Base-by-base conservation (phyloP, 2,888 invertebrate species). In the Diabrotica balteata region DNA sequence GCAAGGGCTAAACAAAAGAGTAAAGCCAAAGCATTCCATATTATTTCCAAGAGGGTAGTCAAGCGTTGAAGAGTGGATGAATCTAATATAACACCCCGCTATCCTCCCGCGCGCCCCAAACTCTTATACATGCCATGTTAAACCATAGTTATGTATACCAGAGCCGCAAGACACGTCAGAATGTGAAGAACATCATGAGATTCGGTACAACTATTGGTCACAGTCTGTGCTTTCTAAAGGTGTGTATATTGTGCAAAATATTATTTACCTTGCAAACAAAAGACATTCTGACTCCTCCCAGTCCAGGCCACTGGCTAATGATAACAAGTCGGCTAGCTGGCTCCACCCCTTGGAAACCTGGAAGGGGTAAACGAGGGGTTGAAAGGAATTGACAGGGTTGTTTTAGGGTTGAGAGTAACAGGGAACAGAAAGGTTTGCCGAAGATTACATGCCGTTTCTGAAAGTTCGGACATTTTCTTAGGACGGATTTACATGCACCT, bases 241-340 rank as follows among this genome's bases (percentile, higher is more conserved):
- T 89, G 89, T 89, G 87, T 89, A 89, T 88, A 88, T 88, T 89
- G 89, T 88, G 87, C 88, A 88, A 87, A 89, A 89, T 89, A 89
- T 89, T 89, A 89, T 89, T 89, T 89, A 89, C 89, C 87, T 89
- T 88, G 86, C 88, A 86, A 87, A 84, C 84, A 84, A 84, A 78
- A 83, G 83, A 81, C 79, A 78, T 75, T 72, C 71, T 77, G 82
- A 79, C 82, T 81, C 83, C 84, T 75, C 84, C 84, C 82, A 77
- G 77, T 81, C 80, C 81, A 80, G 82, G 83, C 83, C 83, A 83
- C 77, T 81, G 83, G 79, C 83, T 84, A 84, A 83, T 83, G 80
- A 81, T 80, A 83, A 84, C 82, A 82, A 74, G 74, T 76, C 78
- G 76, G 72, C 73, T 74, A 72, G 67, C 72, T 68, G 61, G 78